Percentiles rank a stretch among this genome's conserved stretches.
phyloP scores from a whole-genome alignment of 2,888 invertebrate species.

The Parnassius smintheus region DNA sequence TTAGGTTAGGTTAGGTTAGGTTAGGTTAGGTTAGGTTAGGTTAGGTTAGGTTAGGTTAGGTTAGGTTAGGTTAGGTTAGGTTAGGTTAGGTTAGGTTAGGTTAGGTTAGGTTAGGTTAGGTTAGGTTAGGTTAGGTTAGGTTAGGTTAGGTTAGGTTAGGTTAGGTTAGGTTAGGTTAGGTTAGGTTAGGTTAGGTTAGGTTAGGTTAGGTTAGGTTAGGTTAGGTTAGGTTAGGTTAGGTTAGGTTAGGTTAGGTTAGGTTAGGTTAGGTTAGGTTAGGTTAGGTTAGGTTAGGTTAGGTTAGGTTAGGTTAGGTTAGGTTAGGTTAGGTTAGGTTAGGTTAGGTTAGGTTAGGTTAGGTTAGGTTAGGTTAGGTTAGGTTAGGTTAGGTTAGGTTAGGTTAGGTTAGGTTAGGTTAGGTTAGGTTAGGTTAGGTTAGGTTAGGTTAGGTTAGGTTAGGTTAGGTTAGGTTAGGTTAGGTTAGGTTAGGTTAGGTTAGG shows the following conservation, averaged over 20 bases:
- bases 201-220: constrained; percentile 38
- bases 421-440: too few species aligned
- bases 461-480: too few species aligned
- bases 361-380: too few species aligned
- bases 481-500: too few species aligned
- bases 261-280: constrained; percentile 32
- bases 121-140: constrained; percentile 38
- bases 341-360: too few species aligned
- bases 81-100: constrained; percentile 35
- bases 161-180: constrained; percentile 37
- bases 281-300: constrained; percentile 32
- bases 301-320: too few species aligned
- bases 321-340: too few species aligned
- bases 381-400: too few species aligned
- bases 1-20: constrained; percentile 29
- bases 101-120: constrained; percentile 35
- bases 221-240: constrained; percentile 36
- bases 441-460: too few species aligned
- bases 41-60: constrained; percentile 35
- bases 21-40: constrained; percentile 35
- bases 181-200: constrained; percentile 35
- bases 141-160: constrained; percentile 37
- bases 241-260: constrained; percentile 35
- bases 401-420: too few species aligned
- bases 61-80: constrained; percentile 36